Conservation (phyloP, 2,797 vertebrate genomes). For the Dendrocincla tyrannina region DNA sequence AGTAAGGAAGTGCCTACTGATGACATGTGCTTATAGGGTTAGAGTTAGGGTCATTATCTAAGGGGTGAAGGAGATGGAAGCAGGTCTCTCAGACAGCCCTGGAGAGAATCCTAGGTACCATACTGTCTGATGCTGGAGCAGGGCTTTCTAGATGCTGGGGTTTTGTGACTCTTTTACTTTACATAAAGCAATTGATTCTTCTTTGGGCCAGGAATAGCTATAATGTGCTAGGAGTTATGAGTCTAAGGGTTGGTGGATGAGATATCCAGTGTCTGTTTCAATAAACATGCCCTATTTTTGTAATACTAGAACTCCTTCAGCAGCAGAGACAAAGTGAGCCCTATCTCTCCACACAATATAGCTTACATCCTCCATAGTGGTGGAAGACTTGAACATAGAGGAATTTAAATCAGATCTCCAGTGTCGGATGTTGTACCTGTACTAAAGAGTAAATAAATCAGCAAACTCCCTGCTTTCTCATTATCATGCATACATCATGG, state of each 20-base stretch:
- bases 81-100: not conserved
- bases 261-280: not conserved
- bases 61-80: not conserved
- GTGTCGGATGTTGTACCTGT: not conserved
- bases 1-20: not conserved
- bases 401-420: not conserved
- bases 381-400: not conserved
- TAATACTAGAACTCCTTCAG: not conserved
- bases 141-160: not conserved
- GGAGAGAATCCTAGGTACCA: not conserved
- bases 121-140: not conserved
- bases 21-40: rapidly evolving
- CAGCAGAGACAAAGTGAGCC: not conserved
- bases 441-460: not conserved
- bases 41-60: not conserved
- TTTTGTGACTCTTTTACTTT: not conserved
- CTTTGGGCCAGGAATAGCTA: not conserved
- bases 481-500: not conserved
- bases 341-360: not conserved
- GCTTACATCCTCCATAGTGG: not conserved
- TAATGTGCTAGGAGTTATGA: not conserved
- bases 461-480: not conserved
- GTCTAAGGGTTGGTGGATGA: not conserved
- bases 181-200: not conserved
- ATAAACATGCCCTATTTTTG: not conserved